These are phyloP conservation scores for Drosophila formosana DNA, from an alignment of 2,888 invertebrate species.

Conservation along the genomic window DNA sequence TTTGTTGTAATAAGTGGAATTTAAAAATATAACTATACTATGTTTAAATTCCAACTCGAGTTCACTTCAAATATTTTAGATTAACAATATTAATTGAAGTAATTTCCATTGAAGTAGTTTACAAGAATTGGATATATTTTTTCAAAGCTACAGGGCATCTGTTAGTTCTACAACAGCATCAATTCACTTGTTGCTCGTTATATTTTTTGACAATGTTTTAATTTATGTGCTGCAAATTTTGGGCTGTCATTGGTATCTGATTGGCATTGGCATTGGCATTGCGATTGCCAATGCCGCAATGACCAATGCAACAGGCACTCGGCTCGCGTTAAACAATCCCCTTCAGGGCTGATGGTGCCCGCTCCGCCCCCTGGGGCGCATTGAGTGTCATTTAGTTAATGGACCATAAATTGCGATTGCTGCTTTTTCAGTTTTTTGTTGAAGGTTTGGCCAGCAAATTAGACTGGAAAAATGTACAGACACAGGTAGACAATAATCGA, in stretches of 20 bases:
- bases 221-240: slow-evolving; percentile 66
- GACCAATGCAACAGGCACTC: slow-evolving; percentile 29
- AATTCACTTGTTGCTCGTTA: background rate
- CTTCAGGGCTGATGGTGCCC: slow-evolving; percentile 12
- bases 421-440: slow-evolving; percentile 8
- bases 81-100: no score
- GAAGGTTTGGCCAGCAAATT: slow-evolving; percentile 36
- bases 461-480: slow-evolving; percentile 39
- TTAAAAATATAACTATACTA: no score
- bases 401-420: slow-evolving; percentile 65
- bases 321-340: background rate
- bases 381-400: slow-evolving; percentile 77
- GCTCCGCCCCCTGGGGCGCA: slow-evolving; percentile 57
- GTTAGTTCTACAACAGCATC: background rate
- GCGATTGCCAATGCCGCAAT: slow-evolving; percentile 6
- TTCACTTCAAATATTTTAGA: no score
- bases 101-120: no score
- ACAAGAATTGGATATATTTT: background rate
- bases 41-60: no score
- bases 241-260: slow-evolving; percentile 38
- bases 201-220: slow-evolving; percentile 62
- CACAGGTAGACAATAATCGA: slow-evolving; percentile 11
- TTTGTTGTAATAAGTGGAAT: no score
- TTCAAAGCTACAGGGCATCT: slow-evolving; percentile 3
- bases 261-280: slow-evolving; percentile 14